Evolutionary conservation across 2,888 invertebrate species (phyloP), one percentile per base, ranked within the genome.

Genomic region (Crocallis elinguaria): DNA sequence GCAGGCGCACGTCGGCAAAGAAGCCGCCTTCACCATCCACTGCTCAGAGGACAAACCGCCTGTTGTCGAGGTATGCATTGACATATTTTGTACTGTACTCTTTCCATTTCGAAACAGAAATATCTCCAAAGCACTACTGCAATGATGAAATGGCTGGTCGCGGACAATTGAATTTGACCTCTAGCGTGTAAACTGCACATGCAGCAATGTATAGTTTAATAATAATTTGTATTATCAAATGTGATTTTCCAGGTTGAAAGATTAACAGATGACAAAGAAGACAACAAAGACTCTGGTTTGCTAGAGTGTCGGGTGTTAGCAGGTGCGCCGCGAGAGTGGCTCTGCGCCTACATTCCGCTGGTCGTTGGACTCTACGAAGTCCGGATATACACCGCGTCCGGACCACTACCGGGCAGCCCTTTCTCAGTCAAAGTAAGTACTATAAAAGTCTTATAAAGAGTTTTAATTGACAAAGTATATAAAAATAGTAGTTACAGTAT

Each of bases 281-380:
- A 88, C 7, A 73, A 50, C 36, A 63, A 76, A 23, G 88, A 92
- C 37, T 79, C 88, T 0, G 84, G 90, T 12, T 69, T 92, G 0
- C 65, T 94, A 73, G 96, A 93, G 75, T 94, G 92, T 79, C 92
- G 92, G 54, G 94, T 88, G 81, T 94, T 73, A 32, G 86, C 92
- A 0, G 88, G 93, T 8, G 93, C 93, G 85, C 95, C 93, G 79
- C 96, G 96, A 0, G 96, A 97, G 64, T 98, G 96, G 94, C 94
- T 95, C 57, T 97, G 98, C 38, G 95, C 97, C 0, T 99, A 98
- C 84, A 94, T 96, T 0, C 98, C 99, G 0, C 94, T 96, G 0
- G 97, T 97, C 71, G 96, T 97, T n/a, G 99, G 99, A 0, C 93
- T 95, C 30, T 98, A 98, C 78, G 97, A 98, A 81, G 95, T 98